Conservation (phyloP, 2,888 invertebrate species). For the Podabrus alpinus region DNA sequence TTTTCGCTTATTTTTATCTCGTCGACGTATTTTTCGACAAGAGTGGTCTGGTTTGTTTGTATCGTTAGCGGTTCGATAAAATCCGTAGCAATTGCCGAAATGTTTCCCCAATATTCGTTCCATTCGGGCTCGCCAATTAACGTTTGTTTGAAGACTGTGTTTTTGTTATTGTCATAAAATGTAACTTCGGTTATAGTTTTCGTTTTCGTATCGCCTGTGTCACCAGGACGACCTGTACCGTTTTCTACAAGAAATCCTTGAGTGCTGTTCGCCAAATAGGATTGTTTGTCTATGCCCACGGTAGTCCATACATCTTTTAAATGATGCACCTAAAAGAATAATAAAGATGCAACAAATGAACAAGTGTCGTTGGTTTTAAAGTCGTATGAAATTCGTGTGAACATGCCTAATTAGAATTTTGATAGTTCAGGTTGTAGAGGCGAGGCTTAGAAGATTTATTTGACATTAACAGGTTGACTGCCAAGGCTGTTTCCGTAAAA, state of each 20-base stretch:
- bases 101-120: slow-evolving; percentile 16
- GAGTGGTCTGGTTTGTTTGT: slow-evolving; percentile 4
- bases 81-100: slow-evolving; percentile 3
- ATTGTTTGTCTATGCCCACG: not conserved
- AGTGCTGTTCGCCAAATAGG: not conserved
- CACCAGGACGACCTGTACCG: not conserved
- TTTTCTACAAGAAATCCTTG: not conserved
- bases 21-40: not conserved
- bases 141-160: not conserved
- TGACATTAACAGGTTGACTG: too few species aligned
- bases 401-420: too few species aligned
- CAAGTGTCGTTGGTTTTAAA: too few species aligned
- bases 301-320: slow-evolving; percentile 13
- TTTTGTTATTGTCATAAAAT: slow-evolving; percentile 7
- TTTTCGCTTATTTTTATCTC: not conserved
- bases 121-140: slow-evolving; percentile 1
- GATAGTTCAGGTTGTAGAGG: too few species aligned
- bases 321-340: not conserved
- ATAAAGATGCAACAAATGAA: not conserved
- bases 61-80: slow-evolving; percentile 2
- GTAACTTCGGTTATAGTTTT: slow-evolving; percentile 5
- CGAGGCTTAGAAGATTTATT: too few species aligned
- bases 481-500: too few species aligned
- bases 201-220: not conserved
- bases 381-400: too few species aligned